These are phyloP conservation scores for Argyrosomus regius DNA, from an alignment of 2,797 vertebrate species.

Conservation along the genomic window DNA sequence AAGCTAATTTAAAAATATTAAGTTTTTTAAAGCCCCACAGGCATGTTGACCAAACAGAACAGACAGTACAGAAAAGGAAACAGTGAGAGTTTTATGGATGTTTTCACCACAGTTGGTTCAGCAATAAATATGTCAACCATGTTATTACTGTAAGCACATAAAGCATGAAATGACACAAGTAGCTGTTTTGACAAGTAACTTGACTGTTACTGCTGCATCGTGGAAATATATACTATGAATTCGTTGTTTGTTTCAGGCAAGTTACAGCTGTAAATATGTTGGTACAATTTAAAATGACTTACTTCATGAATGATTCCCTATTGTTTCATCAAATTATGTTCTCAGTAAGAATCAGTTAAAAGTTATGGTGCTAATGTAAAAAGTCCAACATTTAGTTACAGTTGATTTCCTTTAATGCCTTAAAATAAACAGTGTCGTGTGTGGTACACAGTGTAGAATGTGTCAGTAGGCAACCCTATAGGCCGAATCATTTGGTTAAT, in stretches of 20 bases:
- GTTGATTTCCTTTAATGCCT: constrained; percentile 59
- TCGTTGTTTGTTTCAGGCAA: neutral
- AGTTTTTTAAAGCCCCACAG: neutral
- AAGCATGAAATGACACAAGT: constrained; percentile 19
- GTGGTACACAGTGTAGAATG: constrained; percentile 50
- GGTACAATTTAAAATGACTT: constrained; percentile 1
- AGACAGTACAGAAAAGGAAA: constrained; percentile 5
- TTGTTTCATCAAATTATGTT: constrained; percentile 31
- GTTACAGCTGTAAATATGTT: neutral
- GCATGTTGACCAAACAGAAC: constrained; percentile 21
- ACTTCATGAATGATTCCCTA: neutral
- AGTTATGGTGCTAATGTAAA: constrained; percentile 30
- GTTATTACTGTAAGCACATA: constrained; percentile 20
- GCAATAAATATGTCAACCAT: constrained; percentile 20
- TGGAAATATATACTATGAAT: neutral
- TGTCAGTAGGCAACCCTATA: constrained; percentile 61
- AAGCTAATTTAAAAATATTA: constrained; percentile 29
- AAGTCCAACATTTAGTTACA: constrained; percentile 22
- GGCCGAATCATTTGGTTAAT: constrained; percentile 78
- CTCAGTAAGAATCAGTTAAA: constrained; percentile 35
- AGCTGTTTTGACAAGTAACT: constrained; percentile 25
- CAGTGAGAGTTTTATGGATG: neutral
- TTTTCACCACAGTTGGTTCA: constrained; percentile 14
- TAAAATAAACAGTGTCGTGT: constrained; percentile 63
- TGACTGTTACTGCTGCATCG: neutral